phyloP scores from a whole-genome alignment of 2,113 vertebrate species.

The Cyanocitta stelleri region DNA sequence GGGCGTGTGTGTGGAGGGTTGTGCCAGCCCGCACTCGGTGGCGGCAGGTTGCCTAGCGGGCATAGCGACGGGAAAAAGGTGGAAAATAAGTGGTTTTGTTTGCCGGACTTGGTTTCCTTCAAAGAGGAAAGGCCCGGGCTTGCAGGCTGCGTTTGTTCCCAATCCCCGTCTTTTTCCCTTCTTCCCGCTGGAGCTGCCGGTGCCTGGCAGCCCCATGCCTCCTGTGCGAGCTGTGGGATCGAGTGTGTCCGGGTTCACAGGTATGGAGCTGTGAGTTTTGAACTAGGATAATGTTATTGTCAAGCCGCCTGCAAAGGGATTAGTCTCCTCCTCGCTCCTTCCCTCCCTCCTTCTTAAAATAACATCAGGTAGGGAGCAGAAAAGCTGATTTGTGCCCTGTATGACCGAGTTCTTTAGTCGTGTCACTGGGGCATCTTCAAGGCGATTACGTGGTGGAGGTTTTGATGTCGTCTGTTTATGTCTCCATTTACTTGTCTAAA shows the following conservation, averaged over 20 bases:
- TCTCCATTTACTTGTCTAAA: background rate
- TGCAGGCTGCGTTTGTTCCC: background rate
- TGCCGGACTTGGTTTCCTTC: background rate
- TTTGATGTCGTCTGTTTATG: background rate
- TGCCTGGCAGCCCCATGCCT: background rate
- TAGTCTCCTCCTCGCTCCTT: background rate
- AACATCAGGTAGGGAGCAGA: constrained; percentile 4
- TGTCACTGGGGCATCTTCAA: constrained; percentile 33
- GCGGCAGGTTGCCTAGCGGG: background rate
- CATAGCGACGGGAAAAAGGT: background rate
- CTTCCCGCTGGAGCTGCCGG: background rate
- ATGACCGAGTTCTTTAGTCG: background rate
- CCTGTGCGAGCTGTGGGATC: background rate
- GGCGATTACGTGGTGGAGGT: background rate
- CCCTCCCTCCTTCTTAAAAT: background rate
- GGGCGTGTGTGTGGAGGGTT: background rate
- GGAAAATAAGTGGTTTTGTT: background rate
- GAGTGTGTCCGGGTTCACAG: rapidly evolving
- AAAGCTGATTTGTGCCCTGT: constrained; percentile 45
- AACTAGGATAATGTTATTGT: background rate
- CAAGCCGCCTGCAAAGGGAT: background rate
- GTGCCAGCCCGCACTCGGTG: background rate
- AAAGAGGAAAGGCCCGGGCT: background rate
- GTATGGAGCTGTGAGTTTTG: background rate
- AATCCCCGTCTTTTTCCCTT: background rate